Evolutionary conservation across 2,888 invertebrate species (phyloP).

Genomic region (Pterostichus niger): DNA sequence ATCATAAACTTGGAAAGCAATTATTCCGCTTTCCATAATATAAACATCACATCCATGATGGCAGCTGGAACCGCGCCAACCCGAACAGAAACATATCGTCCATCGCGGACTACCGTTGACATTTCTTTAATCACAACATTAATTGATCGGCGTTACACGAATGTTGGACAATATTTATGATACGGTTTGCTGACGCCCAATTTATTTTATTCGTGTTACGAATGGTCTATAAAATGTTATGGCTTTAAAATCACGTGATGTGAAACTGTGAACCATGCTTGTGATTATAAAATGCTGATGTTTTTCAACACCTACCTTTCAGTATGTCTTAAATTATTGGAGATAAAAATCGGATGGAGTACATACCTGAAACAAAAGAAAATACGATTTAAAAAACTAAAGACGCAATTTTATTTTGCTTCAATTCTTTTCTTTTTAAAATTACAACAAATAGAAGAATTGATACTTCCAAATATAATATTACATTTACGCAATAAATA

Average conservation of each 20-base stretch:
- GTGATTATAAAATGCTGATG: too few species aligned
- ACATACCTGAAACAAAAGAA: constrained; percentile 40
- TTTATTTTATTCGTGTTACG: constrained; percentile 51
- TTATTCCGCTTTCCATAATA: constrained; percentile 62
- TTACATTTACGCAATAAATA: too few species aligned
- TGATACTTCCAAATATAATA: too few species aligned
- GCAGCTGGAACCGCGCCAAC: constrained; percentile 47
- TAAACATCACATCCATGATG: constrained; percentile 52
- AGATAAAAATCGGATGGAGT: constrained; percentile 6
- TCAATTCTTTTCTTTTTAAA: too few species aligned
- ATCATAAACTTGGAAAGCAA: constrained; percentile 57
- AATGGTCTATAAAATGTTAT: constrained; percentile 19
- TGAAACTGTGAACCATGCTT: not conserved
- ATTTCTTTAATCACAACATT: constrained; percentile 63
- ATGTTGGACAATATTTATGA: constrained; percentile 46
- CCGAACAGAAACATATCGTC: constrained; percentile 51
- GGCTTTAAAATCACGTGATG: not conserved
- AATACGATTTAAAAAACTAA: not conserved
- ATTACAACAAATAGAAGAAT: too few species aligned
- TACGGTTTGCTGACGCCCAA: constrained; percentile 20
- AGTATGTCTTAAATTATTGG: not conserved
- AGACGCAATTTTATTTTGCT: too few species aligned
- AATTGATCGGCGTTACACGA: constrained; percentile 56
- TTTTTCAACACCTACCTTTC: constrained; percentile 32
- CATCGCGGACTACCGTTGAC: constrained; percentile 31